Base-by-base conservation (phyloP, 2,888 invertebrate species). In the Nycteola revayana region DNA sequence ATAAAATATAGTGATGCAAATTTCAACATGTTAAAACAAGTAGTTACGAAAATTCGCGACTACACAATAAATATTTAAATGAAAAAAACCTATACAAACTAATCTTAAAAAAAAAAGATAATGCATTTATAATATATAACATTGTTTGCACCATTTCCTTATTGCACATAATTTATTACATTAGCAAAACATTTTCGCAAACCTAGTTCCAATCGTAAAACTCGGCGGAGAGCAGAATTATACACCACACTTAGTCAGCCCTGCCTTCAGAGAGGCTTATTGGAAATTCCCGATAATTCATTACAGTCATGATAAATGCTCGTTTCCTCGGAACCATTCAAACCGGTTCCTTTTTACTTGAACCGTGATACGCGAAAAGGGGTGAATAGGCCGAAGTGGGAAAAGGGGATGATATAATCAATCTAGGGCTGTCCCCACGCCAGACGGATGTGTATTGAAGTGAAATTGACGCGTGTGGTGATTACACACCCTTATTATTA, bases 291-390 rank as follows among this genome's bases (percentile, higher is more conserved):
- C 82, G 75, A 85, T 85, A 86, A 87, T 87, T 87, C 85, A 86
- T 87, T 86, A 86, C 74, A 65, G 67, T 58, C 76, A 78, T 87
- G 86, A 87, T 85, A 83, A 87, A 87, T 86, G 86, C 81, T 76
- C 80, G 65, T 65, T 66, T 71, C 70, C 71, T 65, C 60, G 66
- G 63, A 64, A 64, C 79, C 75, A 84, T 87, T 85, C 71, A 86
- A 81, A 74, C 61, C 67, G 74, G 63, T 71, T 78, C 82, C 85
- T 82, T 85, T 87, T 84, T 82, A 80, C 85, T 82, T 76, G 66
- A 66, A 82, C 76, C 74, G 83, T 86, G 85, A 86, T 85, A 85
- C 78, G 84, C 84, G 83, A 82, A 84, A 87, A 83, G 83, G 79
- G 81, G 81, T 75, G 73, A 65, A 77, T 54, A 73, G 75, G 75